Conservation (phyloP, 2,888 invertebrate species). For the Apamea crenata region DNA sequence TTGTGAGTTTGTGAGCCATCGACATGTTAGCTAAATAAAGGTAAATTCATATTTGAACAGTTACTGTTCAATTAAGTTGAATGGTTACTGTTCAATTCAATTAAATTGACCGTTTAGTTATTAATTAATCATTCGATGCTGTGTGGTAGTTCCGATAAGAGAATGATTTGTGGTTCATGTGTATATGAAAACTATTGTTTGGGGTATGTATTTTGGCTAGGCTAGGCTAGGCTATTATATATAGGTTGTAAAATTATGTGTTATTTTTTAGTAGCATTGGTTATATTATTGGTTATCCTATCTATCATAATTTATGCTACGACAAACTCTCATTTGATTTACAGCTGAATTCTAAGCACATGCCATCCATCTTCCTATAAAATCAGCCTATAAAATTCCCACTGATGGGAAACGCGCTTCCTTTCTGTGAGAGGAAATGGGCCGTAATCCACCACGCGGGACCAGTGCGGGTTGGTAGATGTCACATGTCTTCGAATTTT, state of each 20-base stretch:
- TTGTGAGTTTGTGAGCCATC: conserved; percentile 58
- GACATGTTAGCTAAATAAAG: conserved; percentile 52
- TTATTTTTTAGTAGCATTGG: not conserved
- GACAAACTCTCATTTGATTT: not conserved
- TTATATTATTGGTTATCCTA: not conserved
- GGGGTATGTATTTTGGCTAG: not conserved
- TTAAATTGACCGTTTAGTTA: conserved; percentile 37
- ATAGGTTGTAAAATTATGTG: not conserved
- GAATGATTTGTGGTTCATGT: conserved; percentile 15
- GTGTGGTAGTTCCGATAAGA: conserved; percentile 19
- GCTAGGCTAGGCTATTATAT: too few species aligned
- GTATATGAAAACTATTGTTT: conserved; percentile 13
- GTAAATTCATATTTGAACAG: conserved; percentile 39
- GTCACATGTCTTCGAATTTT: too few species aligned
- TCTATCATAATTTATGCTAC: too few species aligned
- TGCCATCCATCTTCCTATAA: not conserved
- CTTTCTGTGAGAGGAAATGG: too few species aligned
- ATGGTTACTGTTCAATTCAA: conserved; percentile 28
- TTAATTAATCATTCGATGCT: conserved; percentile 36
- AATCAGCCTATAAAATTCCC: not conserved
- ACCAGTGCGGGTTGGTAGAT: too few species aligned
- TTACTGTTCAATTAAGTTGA: conserved; percentile 34
- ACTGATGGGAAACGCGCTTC: too few species aligned
- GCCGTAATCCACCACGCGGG: too few species aligned
- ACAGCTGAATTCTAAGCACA: not conserved